phyloP scores from a whole-genome alignment of 2,113 vertebrate species.

The Tor tambroides region DNA sequence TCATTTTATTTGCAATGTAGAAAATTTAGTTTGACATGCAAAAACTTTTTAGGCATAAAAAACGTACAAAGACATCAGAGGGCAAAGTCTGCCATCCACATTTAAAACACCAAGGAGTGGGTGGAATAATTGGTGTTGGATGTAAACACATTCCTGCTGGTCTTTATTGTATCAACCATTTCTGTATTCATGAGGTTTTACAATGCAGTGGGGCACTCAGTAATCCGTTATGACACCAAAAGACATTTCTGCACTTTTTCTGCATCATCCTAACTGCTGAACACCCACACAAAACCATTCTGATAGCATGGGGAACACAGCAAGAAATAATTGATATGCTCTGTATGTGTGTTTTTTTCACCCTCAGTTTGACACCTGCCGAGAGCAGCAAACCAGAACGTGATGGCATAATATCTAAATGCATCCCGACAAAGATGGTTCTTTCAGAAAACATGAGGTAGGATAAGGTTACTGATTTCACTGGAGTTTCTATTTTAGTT shows the following conservation, averaged over 20 bases:
- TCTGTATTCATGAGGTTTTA: constrained; percentile 6
- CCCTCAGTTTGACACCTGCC: background rate
- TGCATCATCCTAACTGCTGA: background rate
- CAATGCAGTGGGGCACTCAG: background rate
- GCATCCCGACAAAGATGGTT: background rate
- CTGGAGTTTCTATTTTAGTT: background rate
- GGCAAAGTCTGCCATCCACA: background rate
- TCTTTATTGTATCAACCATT: background rate
- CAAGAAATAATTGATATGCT: constrained; percentile 15
- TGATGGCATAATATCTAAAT: background rate
- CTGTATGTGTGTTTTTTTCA: background rate
- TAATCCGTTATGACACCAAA: constrained; percentile 9
- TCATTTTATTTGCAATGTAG: background rate
- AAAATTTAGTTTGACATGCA: background rate
- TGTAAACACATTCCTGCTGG: constrained; percentile 9
- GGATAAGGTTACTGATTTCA: background rate
- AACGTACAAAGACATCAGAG: background rate
- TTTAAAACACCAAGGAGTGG: constrained; percentile 2
- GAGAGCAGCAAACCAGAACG: background rate
- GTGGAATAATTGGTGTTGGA: constrained; percentile 29
- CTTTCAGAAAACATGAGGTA: background rate
- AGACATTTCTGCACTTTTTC: constrained; percentile 17
- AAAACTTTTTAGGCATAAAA: background rate
- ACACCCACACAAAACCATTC: constrained; percentile 21
- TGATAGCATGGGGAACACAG: background rate